Percentiles rank a stretch among this genome's conserved stretches.
phyloP scores from a whole-genome alignment of 2,113 vertebrate species.

The Psittacula cyanocephala region DNA sequence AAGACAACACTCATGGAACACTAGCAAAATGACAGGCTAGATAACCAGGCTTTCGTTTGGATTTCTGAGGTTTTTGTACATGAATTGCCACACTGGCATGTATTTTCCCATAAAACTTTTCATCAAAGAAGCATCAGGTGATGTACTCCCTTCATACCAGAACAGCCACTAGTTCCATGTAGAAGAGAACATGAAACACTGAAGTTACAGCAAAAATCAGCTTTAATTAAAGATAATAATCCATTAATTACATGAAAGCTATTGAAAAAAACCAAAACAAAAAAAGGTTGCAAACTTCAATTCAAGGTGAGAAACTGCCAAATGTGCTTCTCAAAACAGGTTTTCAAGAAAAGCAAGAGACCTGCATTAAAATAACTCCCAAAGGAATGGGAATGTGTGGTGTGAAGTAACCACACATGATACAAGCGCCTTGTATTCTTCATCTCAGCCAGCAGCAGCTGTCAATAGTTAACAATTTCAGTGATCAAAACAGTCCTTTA shows the following conservation, averaged over 20 bases:
- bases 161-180: background rate
- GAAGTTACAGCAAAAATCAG: background rate
- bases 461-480: background rate
- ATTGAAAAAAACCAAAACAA: background rate
- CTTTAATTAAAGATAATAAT: background rate
- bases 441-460: background rate
- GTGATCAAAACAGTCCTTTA: background rate
- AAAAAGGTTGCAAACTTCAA: background rate
- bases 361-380: background rate
- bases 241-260: background rate
- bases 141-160: background rate
- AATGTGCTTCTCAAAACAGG: background rate
- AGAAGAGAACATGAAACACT: background rate
- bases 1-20: background rate
- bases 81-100: background rate
- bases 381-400: accelerated
- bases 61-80: background rate
- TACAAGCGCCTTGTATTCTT: background rate
- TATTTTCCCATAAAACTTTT: background rate
- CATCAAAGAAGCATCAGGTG: background rate
- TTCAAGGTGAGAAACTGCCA: background rate
- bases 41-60: background rate
- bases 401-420: background rate
- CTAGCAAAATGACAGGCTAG: background rate
- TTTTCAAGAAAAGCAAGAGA: background rate